Conservation (phyloP, 2,113 vertebrate genomes). For the Stercorarius parasiticus region DNA sequence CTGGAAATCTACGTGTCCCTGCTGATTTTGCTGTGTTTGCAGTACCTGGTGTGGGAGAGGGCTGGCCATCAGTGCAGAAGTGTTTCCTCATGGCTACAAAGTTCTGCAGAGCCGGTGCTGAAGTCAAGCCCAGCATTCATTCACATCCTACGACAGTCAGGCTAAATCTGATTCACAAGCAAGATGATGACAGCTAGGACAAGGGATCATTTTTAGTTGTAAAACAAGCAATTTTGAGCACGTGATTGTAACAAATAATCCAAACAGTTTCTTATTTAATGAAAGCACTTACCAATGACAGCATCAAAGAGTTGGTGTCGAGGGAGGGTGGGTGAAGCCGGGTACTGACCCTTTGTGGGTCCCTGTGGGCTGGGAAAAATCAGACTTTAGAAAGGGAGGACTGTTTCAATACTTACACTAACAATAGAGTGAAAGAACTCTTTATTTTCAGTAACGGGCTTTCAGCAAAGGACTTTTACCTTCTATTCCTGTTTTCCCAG, state of each 20-base stretch:
- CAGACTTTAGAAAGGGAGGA: neutral
- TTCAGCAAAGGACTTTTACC: neutral
- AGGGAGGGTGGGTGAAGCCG: neutral
- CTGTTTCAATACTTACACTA: neutral
- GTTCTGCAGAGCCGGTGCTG: neutral
- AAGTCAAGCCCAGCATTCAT: neutral
- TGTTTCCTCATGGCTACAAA: neutral
- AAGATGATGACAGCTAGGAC: slow-evolving; percentile 14
- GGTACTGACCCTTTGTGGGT: neutral
- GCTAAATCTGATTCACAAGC: neutral
- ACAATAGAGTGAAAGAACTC: neutral
- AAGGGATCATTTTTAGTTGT: neutral
- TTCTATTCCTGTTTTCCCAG: neutral
- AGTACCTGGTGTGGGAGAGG: neutral
- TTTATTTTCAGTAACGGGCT: neutral
- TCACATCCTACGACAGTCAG: neutral
- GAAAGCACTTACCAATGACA: neutral
- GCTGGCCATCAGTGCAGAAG: neutral
- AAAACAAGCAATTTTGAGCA: neutral
- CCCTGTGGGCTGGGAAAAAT: neutral
- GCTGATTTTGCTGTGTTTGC: slow-evolving; percentile 1
- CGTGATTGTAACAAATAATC: neutral
- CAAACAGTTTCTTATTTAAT: neutral
- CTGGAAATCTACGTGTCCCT: neutral
- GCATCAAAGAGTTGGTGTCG: neutral